Evolutionary conservation across 2,888 invertebrate genomes (phyloP), one percentile per base, ranked within the genome.

Genomic region (Aporophyla lueneburgensis): DNA sequence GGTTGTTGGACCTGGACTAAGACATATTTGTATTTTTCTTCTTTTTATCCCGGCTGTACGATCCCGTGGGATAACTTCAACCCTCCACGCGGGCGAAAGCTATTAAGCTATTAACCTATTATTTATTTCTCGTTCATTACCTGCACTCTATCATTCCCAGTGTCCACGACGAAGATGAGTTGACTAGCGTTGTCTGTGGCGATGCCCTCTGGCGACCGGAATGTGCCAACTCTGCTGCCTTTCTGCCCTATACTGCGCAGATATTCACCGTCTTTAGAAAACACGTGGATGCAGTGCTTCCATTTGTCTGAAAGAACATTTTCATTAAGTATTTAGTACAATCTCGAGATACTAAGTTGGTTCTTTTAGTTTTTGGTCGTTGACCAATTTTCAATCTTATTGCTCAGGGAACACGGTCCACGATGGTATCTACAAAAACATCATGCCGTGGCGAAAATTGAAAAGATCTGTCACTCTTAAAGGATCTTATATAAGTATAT

Each of bases 161-260:
- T 98, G 89, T 98, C 98, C 67, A 98, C 98, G 0, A 98, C 97
- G 85, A 98, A 98, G 24, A 98, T 96, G 73, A 96, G 96, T 76
- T 97, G 96, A 54, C 97, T 97, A 21, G 93, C 89, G 79, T 95
- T 95, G 71, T 97, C 97, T 0, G 96, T 92, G 4, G 98, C 97
- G 72, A 98, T 97, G 54, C 98, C 98, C 94, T 98, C 98, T 0
- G 98, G 98, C 46, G 98, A 97, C 33, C 97, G 95, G 88, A 98
- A 97, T 92, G 97, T 97, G 3, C 97, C 97, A 14, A 96, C 94
- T 4, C 97, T 96, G 53, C 97, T 97, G 40, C 98, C 98, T 90
- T 98, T 98, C 76, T 96, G 97, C 2, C 98, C 97, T 71, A 98
- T 95, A 16, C 96, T 95, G 62, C 97, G 92, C 14, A 97, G 86